Conservation (phyloP, 2,888 invertebrate species). For the Xylota sylvarum region DNA sequence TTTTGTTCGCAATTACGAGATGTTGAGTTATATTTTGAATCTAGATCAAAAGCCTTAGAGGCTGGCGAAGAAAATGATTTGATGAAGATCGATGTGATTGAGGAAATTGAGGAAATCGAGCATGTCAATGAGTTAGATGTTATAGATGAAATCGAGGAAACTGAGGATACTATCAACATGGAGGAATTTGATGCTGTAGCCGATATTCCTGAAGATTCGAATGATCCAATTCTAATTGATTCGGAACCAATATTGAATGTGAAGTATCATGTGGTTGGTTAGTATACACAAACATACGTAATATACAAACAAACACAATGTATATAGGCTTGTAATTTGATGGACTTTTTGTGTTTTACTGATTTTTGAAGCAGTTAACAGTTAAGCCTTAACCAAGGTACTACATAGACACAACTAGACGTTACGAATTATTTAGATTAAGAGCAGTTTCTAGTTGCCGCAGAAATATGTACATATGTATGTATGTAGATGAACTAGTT, state of each 20-base stretch:
- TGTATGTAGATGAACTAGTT: too few species aligned
- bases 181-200: conserved; percentile 3
- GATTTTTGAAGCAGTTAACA: too few species aligned
- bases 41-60: not conserved
- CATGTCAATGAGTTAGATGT: not conserved
- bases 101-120: not conserved
- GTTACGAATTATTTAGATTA: too few species aligned
- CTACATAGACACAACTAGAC: too few species aligned
- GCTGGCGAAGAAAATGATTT: not conserved
- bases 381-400: too few species aligned
- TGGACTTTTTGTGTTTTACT: too few species aligned
- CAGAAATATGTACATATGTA: too few species aligned
- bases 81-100: not conserved
- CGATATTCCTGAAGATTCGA: not conserved
- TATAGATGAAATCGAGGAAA: not conserved
- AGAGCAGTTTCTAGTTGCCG: too few species aligned
- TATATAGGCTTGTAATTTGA: too few species aligned
- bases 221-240: conserved; percentile 40
- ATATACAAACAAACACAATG: too few species aligned
- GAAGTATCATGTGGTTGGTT: not conserved
- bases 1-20: conserved; percentile 51
- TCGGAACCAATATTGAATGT: not conserved
- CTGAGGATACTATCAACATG: not conserved
- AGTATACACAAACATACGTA: too few species aligned
- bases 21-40: conserved; percentile 48